Base-by-base conservation (phyloP, 2,113 vertebrate species). In the Speoplatyrhinus poulsoni region DNA sequence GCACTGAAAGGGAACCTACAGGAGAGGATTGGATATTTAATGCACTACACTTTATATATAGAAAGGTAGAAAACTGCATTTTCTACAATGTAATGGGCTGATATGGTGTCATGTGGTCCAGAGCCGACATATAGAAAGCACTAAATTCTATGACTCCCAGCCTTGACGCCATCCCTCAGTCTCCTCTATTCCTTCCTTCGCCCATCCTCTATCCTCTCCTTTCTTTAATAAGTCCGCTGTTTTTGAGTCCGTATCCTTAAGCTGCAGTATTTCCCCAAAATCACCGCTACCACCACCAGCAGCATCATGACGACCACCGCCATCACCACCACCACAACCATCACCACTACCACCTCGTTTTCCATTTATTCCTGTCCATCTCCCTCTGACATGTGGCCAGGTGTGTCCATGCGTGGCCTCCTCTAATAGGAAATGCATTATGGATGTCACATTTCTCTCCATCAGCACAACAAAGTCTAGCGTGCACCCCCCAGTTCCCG, bases 401-500 rank as follows among this genome's bases (percentile, higher is more conserved):
- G 83, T 83, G 84, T 81, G 81, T 79, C 84, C 86, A 83, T 80
- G 81, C 84, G 75, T 88, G 84, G 78, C 78, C 70, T 83, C 84
- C 85, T 76, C 70, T 86, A 87, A 89, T 87, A 81, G 81, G 77
- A 87, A 85, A 89, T 92, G 78, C 85, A 91, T 92, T 89, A 91
- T 92, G 89, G 85, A 92, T 91, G 89, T 87, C 82, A 84, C 85
- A 89, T 82, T 88, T 79, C 87, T 85, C 85, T 86, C 89, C 85
- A 88, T 91, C 89, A 84, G 82, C 76, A 80, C 84, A 85, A 85
- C 89, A 85, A 87, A 88, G 86, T 87, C 81, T 79, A 61, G 36
- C 67, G 79, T 80, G 62, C 62, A 83, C 77, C 76, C 26, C 36
- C 36, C 36, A 41, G 67, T 83, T 84, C 77, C 70, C 53, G 3